Evolutionary conservation across 2,888 invertebrate species (phyloP).

Genomic region (Acronicta alni): DNA sequence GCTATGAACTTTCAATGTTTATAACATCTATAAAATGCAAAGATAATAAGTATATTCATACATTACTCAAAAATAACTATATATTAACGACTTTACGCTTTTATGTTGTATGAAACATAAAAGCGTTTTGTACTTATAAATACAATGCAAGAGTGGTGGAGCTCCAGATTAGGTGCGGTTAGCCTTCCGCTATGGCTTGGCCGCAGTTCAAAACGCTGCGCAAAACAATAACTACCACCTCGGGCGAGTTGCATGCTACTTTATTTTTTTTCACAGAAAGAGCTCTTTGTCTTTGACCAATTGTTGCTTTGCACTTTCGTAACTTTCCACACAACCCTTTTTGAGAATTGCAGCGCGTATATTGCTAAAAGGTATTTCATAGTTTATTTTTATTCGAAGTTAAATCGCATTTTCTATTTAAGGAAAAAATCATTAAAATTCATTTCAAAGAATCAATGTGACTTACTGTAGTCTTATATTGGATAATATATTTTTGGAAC

Average conservation of each 20-base stretch:
- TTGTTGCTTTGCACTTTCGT: constrained; percentile 71
- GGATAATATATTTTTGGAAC: too few relatives aligned
- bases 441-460: too few relatives aligned
- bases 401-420: too few relatives aligned
- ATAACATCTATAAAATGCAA: too few relatives aligned
- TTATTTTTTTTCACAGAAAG: constrained; percentile 65
- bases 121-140: constrained; percentile 21
- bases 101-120: constrained; percentile 21
- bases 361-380: too few relatives aligned
- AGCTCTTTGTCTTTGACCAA: constrained; percentile 68
- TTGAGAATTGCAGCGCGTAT: background rate
- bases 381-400: too few relatives aligned
- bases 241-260: constrained; percentile 62
- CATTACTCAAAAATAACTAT: too few relatives aligned
- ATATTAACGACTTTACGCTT: too few relatives aligned
- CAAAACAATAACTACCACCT: constrained; percentile 66
- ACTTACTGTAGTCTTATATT: too few relatives aligned
- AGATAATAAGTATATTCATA: too few relatives aligned
- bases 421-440: too few relatives aligned
- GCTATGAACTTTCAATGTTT: too few relatives aligned
- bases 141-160: constrained; percentile 42
- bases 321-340: constrained; percentile 22
- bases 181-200: constrained; percentile 70
- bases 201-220: constrained; percentile 73
- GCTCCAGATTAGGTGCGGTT: constrained; percentile 71